Conservation (phyloP, 2,797 vertebrate species). For the Karalla daura region DNA sequence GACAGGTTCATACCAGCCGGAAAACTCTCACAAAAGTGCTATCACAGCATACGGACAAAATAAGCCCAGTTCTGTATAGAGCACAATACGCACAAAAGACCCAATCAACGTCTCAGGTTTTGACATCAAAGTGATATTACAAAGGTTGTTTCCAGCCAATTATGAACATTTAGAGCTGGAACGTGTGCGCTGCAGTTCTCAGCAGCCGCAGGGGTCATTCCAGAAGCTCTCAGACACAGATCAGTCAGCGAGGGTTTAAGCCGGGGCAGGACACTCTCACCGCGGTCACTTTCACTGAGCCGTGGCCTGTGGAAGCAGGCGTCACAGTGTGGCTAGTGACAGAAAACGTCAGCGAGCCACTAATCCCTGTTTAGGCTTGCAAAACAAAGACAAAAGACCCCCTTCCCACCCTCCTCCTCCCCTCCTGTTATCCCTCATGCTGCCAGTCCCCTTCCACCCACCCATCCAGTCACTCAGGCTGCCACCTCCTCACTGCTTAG, state of each 20-base stretch:
- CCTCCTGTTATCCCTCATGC: conserved; percentile 61
- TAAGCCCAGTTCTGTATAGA: too few species aligned
- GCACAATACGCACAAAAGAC: not conserved
- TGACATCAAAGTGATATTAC: not conserved
- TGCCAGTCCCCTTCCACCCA: conserved; percentile 42
- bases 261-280: conserved; percentile 40
- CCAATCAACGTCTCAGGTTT: not conserved
- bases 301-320: conserved; percentile 35
- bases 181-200: not conserved
- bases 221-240: conserved; percentile 53
- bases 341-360: conserved; percentile 76
- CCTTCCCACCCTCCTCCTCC: conserved; percentile 45
- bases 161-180: not conserved
- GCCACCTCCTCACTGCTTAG: conserved; percentile 37
- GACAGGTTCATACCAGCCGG: not conserved
- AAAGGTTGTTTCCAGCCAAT: not conserved
- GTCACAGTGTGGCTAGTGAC: conserved; percentile 70
- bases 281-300: conserved; percentile 67
- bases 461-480: conserved; percentile 34
- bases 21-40: too few species aligned
- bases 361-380: conserved; percentile 80
- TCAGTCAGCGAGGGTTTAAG: conserved; percentile 66
- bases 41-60: not conserved
- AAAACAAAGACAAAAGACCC: conserved; percentile 78
- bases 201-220: conserved; percentile 21